These are phyloP conservation scores for Adelphocoris suturalis DNA, from an alignment of 2,888 invertebrate species.

Conservation along the genomic window DNA sequence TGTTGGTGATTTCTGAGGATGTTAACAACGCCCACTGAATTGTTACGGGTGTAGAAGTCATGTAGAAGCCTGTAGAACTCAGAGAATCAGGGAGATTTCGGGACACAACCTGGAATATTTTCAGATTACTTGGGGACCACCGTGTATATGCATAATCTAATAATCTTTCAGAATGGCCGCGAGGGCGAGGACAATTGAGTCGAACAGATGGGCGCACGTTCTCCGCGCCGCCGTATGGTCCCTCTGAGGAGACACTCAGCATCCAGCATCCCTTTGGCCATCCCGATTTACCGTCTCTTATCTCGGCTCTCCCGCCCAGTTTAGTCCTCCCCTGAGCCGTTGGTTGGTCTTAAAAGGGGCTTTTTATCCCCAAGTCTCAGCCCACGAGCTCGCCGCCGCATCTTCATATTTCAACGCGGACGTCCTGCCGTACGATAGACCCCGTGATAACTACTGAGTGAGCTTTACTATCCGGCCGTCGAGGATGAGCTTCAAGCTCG, in stretches of 20 bases:
- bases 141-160: too few relatives aligned
- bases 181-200: not conserved
- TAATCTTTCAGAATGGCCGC: not conserved
- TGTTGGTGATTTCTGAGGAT: too few relatives aligned
- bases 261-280: conserved; percentile 4
- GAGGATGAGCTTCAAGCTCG: conserved; percentile 20
- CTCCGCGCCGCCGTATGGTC: not conserved
- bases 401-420: conserved; percentile 3
- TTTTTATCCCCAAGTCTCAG: conserved; percentile 14
- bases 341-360: not conserved
- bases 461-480: conserved; percentile 19
- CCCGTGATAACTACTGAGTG: conserved; percentile 1
- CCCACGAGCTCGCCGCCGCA: not conserved
- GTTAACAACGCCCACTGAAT: too few relatives aligned
- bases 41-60: too few relatives aligned
- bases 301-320: conserved; percentile 36
- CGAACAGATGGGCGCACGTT: conserved; percentile 47
- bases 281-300: conserved; percentile 60
- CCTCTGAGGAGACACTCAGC: not conserved
- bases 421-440: not conserved
- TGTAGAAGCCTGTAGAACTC: too few relatives aligned
- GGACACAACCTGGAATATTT: too few relatives aligned
- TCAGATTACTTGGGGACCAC: too few relatives aligned
- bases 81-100: too few relatives aligned
- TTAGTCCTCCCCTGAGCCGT: not conserved